Evolutionary conservation across 2,113 vertebrate species (phyloP).

Genomic region (Pleuronectes platessa): DNA sequence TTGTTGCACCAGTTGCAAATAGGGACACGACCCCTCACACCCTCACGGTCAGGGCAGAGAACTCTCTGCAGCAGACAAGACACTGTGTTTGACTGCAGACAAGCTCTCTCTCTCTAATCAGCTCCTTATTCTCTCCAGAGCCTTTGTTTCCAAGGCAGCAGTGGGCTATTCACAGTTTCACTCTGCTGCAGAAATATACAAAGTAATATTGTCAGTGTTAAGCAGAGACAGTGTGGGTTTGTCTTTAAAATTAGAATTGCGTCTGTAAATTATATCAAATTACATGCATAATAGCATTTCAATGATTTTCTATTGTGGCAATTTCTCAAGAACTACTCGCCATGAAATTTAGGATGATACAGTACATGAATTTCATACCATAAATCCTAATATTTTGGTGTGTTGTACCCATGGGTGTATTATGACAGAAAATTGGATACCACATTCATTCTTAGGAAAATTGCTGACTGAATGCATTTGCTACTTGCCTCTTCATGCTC

Average conservation of each 20-base stretch:
- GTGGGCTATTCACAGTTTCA: slow-evolving; percentile 28
- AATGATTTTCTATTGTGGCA: not conserved
- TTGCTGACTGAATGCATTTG: not conserved
- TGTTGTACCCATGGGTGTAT: not conserved
- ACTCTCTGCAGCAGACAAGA: slow-evolving; percentile 45
- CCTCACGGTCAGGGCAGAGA: slow-evolving; percentile 5
- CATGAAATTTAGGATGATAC: not conserved
- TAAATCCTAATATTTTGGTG: not conserved
- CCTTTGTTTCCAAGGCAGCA: slow-evolving; percentile 64
- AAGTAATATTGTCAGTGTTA: slow-evolving; percentile 27
- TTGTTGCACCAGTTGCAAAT: slow-evolving; percentile 2
- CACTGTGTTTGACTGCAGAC: slow-evolving; percentile 32
- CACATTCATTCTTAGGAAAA: not conserved
- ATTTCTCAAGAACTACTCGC: slow-evolving; percentile 7
- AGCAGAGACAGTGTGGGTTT: not conserved
- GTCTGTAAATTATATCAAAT: slow-evolving; percentile 6
- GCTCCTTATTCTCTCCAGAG: slow-evolving; percentile 41
- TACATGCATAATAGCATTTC: not conserved
- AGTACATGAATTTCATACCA: not conserved
- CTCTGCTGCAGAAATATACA: slow-evolving; percentile 38
- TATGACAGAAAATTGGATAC: not conserved
- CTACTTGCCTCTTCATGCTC: not conserved
- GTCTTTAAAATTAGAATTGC: not conserved
- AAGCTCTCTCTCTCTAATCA: slow-evolving; percentile 51
- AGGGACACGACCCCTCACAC: not conserved